Evolutionary conservation across 2,113 vertebrate species (phyloP), one percentile per base, ranked within the genome.

Genomic region (Talpa occidentalis): DNA sequence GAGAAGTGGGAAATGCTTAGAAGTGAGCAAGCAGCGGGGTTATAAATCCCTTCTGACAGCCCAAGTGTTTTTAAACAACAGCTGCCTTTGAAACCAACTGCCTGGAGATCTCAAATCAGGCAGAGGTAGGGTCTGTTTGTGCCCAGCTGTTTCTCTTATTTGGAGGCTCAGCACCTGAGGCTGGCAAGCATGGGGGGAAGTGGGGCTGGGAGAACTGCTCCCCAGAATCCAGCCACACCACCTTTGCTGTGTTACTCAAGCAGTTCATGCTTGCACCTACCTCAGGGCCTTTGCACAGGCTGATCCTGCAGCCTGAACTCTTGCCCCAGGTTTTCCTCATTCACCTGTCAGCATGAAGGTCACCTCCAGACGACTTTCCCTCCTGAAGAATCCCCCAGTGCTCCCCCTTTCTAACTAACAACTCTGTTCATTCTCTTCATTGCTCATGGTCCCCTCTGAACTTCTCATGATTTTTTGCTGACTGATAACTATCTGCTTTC

Each of bases 261-360:
- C 2, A 6, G 5, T 2, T 32, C 3, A 32, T 1, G 1, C 16
- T 35, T 3, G 5, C 12, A 60, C n/a, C 60, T 70, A 78, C 81
- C 83, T 28, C 85, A 40, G 95, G 80, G 56, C 76, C 86, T 95
- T 95, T 79, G 93, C 74, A 95, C 30, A 19, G 56, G 42, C 76
- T 59, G 42, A 9, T 8, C 37, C 24, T 2, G 49, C 42, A 56
- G 22, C 79, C 83, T 73, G 40, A 72, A 35, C 42, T 9, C 44
- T 78, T 12, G 42, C n/a, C 35, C 30, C 21, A 84, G 24, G 66
- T 77, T 76, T 80, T 82, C 81, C 69, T 54, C 74, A 54, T 26
- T 70, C 22, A 80, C 35, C 22, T 80, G 37, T 70, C n/a, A 24
- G 37, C n/a, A 30, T 22, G 42, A 60, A 85, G 6, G 9, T 44